phyloP scores from a whole-genome alignment of 2,888 invertebrate species.

The Synanthedon vespiformis region DNA sequence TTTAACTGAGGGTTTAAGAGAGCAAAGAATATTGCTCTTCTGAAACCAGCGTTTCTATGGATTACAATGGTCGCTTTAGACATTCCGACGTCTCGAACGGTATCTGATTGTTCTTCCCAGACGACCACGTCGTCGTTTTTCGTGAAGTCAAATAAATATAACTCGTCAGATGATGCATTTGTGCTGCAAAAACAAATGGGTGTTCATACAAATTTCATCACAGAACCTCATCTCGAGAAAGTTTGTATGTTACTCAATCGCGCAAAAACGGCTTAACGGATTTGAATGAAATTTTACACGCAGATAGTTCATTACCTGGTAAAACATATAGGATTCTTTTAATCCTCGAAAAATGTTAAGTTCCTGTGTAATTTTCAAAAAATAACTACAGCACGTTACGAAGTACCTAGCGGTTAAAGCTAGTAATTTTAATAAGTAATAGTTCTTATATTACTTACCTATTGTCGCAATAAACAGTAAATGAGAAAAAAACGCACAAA shows the following conservation, averaged over 20 bases:
- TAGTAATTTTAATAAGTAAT: no score
- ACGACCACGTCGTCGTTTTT: slow-evolving; percentile 53
- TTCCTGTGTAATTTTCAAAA: no score
- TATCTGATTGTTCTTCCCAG: slow-evolving; percentile 76
- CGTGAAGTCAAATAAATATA: slow-evolving; percentile 72
- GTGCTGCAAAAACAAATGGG: slow-evolving; percentile 15
- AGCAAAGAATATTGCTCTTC: slow-evolving; percentile 74
- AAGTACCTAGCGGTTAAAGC: no score
- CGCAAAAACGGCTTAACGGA: no score
- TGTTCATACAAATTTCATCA: not conserved
- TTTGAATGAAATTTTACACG: no score
- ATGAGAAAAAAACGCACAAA: not conserved
- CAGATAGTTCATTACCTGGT: no score
- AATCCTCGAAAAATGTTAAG: no score
- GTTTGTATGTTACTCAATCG: no score
- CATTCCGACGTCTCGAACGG: slow-evolving; percentile 74
- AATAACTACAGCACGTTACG: no score
- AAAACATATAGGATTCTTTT: no score
- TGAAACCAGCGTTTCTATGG: slow-evolving; percentile 71
- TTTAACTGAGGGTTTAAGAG: slow-evolving; percentile 75
- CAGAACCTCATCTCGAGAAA: no score
- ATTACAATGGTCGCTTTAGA: slow-evolving; percentile 73
- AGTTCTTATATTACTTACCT: not conserved
- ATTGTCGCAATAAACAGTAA: not conserved
- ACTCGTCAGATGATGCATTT: slow-evolving; percentile 23